Evolutionary conservation across 2,888 invertebrate genomes (phyloP), one percentile per base, ranked within the genome.

Genomic region (Orgyia antiqua): DNA sequence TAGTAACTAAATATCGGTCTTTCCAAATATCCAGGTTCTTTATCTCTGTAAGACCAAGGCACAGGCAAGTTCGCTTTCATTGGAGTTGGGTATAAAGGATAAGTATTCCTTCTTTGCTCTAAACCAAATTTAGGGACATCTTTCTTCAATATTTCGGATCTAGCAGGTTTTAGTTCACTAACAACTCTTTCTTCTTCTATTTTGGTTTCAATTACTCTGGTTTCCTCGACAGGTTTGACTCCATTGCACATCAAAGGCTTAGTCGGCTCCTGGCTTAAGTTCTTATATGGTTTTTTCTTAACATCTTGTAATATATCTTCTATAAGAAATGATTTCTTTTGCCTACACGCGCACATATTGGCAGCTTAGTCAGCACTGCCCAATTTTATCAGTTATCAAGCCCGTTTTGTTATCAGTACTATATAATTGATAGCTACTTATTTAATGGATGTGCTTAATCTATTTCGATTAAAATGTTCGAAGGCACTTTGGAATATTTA

Each of bases 381-480:
- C 67, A 77, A 78, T 62, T 63, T 77, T 79, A 82, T 36, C 36
- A 26, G 9, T 32, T 32, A 36, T 79, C 77, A 44, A 36, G 27
- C 13, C 42, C 43, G 51, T 39, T 53, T 53, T 56, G 60, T 68
- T 73, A 75, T 72, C 72, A 65, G 63, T 57, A 60, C 56, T 57
- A 64, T 51, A 48, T 80, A 83, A 83, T 84, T 82, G 83, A 82
- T 83, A 80, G 77, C 77, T 77, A 75, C 75, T 77, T 73, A 74
- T 76, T 79, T 76, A 79, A 78, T 79, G 79, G 78, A 74, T 68
- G 66, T 57, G 44, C 61, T 63, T 77, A 74, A 78, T 80, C 76
- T 74, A 52, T 56, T 54, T 54, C 50, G 66, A 68, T 61, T 67
- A 58, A 50, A 45, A 51, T 41, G 45, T 40, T 31, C 41, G 51